Evolutionary conservation across 2,888 invertebrate species (phyloP).

Genomic region (Tortricodes alternella): DNA sequence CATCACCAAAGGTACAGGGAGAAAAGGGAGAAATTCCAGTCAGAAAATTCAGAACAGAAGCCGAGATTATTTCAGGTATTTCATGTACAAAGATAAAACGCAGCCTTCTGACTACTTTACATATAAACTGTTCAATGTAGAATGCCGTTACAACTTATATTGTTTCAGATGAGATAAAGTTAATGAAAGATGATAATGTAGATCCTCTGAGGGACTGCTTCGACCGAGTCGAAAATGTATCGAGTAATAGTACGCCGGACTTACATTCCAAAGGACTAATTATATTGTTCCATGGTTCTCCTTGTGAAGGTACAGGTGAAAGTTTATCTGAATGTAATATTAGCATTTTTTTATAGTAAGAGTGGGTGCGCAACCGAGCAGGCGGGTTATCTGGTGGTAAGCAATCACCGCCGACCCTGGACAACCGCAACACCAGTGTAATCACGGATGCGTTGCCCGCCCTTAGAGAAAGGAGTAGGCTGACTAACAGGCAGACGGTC

Average conservation of each 20-base stretch:
- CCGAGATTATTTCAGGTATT: conserved; percentile 66
- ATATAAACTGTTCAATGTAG: too few relatives aligned
- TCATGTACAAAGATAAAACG: too few relatives aligned
- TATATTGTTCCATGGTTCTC: conserved; percentile 69
- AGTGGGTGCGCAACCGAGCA: too few relatives aligned
- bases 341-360: background rate
- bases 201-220: conserved; percentile 66
- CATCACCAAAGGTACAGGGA: background rate
- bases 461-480: too few relatives aligned
- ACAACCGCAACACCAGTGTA: too few relatives aligned
- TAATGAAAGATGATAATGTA: conserved; percentile 52
- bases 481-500: too few relatives aligned
- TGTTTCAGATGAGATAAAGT: conserved; percentile 59
- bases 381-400: too few relatives aligned
- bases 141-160: too few relatives aligned
- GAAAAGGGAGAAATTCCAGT: conserved; percentile 34
- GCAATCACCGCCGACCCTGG: too few relatives aligned
- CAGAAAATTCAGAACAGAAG: conserved; percentile 55
- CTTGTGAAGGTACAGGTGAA: conserved; percentile 62
- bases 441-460: too few relatives aligned
- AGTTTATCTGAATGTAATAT: background rate
- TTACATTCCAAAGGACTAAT: conserved; percentile 62
- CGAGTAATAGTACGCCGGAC: conserved; percentile 39
- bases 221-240: conserved; percentile 41
- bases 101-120: too few relatives aligned